These are phyloP conservation scores for Oreotrochilus melanogaster DNA, from an alignment of 2,113 vertebrate species.

Conservation along the genomic window DNA sequence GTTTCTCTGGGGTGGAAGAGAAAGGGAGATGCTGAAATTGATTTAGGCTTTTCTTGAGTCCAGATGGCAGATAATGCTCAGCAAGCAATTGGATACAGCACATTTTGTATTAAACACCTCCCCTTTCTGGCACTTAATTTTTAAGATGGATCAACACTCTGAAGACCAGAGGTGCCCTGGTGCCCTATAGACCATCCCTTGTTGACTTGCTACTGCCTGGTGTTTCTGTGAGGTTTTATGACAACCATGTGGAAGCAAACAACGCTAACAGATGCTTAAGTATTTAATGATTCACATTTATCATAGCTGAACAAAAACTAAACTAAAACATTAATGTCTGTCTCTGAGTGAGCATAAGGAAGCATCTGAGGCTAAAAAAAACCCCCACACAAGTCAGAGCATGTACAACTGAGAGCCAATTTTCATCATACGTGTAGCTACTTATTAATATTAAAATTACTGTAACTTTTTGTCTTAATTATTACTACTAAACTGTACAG, in stretches of 20 bases:
- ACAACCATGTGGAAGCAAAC: neutral
- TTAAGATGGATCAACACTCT: neutral
- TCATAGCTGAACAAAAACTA: neutral
- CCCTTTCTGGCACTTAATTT: neutral
- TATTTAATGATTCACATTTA: neutral
- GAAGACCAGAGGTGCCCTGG: neutral
- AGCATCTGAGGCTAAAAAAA: conserved; percentile 32
- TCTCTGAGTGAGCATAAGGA: neutral
- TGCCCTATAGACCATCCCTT: neutral
- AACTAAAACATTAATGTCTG: neutral
- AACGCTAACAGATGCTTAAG: neutral
- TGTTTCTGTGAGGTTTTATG: neutral
- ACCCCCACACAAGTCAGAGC: neutral
- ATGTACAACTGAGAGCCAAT: neutral
- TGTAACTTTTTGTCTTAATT: neutral
- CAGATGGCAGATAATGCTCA: neutral
- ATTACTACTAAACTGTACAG: neutral
- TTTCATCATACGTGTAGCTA: neutral
- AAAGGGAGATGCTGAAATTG: neutral
- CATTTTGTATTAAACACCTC: neutral
- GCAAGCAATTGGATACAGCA: neutral
- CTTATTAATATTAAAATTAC: neutral
- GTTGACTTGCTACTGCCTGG: neutral
- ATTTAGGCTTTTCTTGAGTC: conserved; percentile 1
- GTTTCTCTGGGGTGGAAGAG: neutral